phyloP scores from a whole-genome alignment of 30 jellyfish, hydroid and myxozoan genomes.

The Turritopsis dohrnii region DNA sequence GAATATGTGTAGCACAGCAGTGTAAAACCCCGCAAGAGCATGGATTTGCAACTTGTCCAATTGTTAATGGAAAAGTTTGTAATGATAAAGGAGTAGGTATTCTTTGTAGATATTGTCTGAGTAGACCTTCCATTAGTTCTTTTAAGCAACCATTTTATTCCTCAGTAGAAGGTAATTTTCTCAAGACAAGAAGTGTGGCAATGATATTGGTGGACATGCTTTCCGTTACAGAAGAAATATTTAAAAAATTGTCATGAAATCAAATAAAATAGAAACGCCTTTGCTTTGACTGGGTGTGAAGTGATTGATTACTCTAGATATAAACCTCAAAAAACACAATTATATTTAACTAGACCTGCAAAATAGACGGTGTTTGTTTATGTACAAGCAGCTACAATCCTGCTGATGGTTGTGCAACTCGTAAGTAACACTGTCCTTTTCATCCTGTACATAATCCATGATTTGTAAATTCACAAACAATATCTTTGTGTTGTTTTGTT shows the following conservation, averaged over 20 bases:
- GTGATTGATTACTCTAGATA: no score
- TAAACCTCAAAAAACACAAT: no score
- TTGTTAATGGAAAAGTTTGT: constrained; percentile 13
- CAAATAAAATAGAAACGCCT: no score
- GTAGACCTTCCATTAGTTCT: no score
- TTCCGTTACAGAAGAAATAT: no score
- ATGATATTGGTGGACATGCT: background rate
- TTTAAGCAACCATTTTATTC: no score
- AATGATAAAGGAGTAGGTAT: constrained; percentile 29
- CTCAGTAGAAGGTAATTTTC: no score
- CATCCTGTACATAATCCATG: background rate
- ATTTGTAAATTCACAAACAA: background rate
- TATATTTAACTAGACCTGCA: constrained; percentile 22
- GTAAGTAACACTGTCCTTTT: constrained; percentile 11
- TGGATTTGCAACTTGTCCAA: constrained; percentile 22
- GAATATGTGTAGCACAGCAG: constrained; percentile 29
- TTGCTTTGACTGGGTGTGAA: no score
- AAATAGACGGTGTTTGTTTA: constrained; percentile 17
- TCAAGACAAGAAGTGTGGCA: background rate
- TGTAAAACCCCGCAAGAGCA: constrained; percentile 30
- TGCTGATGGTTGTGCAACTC: constrained; percentile 18
- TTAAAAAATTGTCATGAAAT: no score
- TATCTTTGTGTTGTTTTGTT: background rate
- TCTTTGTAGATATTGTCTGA: no score
- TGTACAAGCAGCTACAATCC: constrained; percentile 33